These are phyloP conservation scores for Laothoe populi DNA, from an alignment of 2,888 invertebrate species.

Conservation along the genomic window DNA sequence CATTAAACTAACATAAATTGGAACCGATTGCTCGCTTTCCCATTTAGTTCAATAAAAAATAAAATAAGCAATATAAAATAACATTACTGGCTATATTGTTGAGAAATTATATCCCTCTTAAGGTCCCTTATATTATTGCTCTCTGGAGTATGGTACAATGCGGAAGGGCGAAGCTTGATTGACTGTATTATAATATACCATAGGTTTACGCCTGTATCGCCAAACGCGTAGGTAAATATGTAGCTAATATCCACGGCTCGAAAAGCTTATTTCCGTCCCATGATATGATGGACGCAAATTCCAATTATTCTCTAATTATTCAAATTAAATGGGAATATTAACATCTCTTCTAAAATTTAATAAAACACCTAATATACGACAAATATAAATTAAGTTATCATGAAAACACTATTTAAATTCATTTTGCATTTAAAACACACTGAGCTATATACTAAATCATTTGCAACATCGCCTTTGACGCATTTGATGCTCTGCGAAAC, in stretches of 20 bases:
- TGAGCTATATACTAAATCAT: slow-evolving; percentile 9
- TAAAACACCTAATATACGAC: no score
- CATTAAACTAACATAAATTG: not conserved
- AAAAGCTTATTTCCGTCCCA: no score
- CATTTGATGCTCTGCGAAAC: slow-evolving; percentile 16
- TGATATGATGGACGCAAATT: no score
- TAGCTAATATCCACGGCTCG: no score
- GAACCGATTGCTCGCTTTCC: no score
- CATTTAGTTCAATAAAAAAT: slow-evolving; percentile 3
- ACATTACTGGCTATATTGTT: slow-evolving; percentile 46
- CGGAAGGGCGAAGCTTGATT: not conserved
- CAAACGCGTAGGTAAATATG: no score
- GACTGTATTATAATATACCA: not conserved
- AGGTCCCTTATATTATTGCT: slow-evolving; percentile 46
- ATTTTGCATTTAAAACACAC: not conserved
- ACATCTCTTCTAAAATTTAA: no score
- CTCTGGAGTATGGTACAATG: slow-evolving; percentile 43
- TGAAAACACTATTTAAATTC: not conserved
- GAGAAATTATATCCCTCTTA: slow-evolving; percentile 46
- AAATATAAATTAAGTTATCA: not conserved
- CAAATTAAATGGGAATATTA: no score
- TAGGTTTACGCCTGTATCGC: not conserved
- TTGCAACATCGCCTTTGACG: slow-evolving; percentile 15
- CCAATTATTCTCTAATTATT: no score
- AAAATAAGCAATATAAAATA: slow-evolving; percentile 40